These are phyloP conservation scores for Druceiella hillmani DNA, from an alignment of 2,888 invertebrate genomes.

Conservation along the genomic window DNA sequence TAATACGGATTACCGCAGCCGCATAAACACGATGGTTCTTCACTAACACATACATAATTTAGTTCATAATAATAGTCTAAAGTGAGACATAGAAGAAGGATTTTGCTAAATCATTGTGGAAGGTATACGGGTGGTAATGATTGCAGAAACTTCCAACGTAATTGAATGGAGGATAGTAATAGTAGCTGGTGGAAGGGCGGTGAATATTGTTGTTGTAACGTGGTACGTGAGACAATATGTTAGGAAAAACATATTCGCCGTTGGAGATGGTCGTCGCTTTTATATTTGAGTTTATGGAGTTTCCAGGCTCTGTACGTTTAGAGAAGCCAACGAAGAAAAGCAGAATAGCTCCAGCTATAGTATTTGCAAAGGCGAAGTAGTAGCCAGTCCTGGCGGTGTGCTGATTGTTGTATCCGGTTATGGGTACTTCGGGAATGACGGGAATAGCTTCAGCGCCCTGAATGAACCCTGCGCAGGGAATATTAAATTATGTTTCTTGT, in stretches of 20 bases:
- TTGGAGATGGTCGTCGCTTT: conserved; percentile 42
- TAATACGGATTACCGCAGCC: conserved; percentile 25
- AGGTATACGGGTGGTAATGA: conserved; percentile 19
- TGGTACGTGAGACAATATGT: conserved; percentile 37
- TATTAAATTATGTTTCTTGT: too few relatives aligned
- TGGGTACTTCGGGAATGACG: conserved; percentile 79
- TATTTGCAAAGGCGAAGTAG: conserved; percentile 75
- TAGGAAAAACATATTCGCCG: conserved; percentile 34
- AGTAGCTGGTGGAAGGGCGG: conserved; percentile 21
- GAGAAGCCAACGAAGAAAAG: conserved; percentile 76
- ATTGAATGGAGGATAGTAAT: conserved; percentile 22
- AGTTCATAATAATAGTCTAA: too few relatives aligned
- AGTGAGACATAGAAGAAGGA: conserved; percentile 49
- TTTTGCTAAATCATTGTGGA: conserved; percentile 31
- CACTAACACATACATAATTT: conserved; percentile 20
- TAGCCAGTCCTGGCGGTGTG: conserved; percentile 75
- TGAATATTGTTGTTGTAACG: conserved; percentile 48
- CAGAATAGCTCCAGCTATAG: conserved; percentile 71
- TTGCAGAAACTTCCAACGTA: conserved; percentile 15
- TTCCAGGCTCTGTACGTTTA: conserved; percentile 49
- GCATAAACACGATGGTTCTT: conserved; percentile 19
- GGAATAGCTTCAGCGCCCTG: conserved; percentile 84
- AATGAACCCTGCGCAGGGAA: conserved; percentile 59
- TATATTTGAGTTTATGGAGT: conserved; percentile 29
- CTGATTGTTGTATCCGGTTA: conserved; percentile 80